A percentile compares a stretch with the other conserved stretches of the same genome.
phyloP scores from a whole-genome alignment of 2,888 invertebrate genomes.

The Lasioglossum morio region DNA sequence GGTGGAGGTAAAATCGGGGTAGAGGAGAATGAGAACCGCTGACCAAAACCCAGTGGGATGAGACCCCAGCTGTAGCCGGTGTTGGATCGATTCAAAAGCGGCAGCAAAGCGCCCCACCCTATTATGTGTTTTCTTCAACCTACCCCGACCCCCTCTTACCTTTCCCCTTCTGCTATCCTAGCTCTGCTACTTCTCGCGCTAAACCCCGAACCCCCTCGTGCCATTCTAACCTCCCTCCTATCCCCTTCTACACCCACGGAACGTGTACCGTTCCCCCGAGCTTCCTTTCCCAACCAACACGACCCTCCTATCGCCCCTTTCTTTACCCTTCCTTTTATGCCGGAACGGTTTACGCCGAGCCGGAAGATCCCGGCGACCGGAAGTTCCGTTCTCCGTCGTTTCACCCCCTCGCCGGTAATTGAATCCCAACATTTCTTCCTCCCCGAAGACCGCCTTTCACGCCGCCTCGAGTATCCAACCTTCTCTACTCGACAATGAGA shows the following conservation, averaged over 20 bases:
- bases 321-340: slow-evolving; percentile 55
- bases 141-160: slow-evolving; percentile 51
- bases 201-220: slow-evolving; percentile 51
- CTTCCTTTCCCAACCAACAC: slow-evolving; percentile 12
- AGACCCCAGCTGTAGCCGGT: slow-evolving; percentile 78
- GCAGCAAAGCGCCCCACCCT: slow-evolving; percentile 82
- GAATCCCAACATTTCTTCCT: slow-evolving; percentile 73
- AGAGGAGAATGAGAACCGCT: slow-evolving; percentile 78
- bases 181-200: slow-evolving; percentile 65
- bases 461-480: slow-evolving; percentile 18
- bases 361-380: slow-evolving; percentile 74
- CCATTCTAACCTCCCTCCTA: slow-evolving; percentile 8
- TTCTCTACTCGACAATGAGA: slow-evolving; percentile 38
- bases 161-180: slow-evolving; percentile 56
- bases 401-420: slow-evolving; percentile 71
- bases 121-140: slow-evolving; percentile 80
- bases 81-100: slow-evolving; percentile 84
- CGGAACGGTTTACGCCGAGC: slow-evolving; percentile 73
- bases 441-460: slow-evolving; percentile 16
- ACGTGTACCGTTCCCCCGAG: slow-evolving; percentile 31
- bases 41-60: slow-evolving; percentile 70
- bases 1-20: slow-evolving; percentile 6
- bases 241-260: slow-evolving; percentile 24
- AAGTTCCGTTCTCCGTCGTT: slow-evolving; percentile 62
- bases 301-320: slow-evolving; percentile 18